Conservation (phyloP, 2,888 invertebrate genomes). For the Ptycholaimellus sp. region DNA sequence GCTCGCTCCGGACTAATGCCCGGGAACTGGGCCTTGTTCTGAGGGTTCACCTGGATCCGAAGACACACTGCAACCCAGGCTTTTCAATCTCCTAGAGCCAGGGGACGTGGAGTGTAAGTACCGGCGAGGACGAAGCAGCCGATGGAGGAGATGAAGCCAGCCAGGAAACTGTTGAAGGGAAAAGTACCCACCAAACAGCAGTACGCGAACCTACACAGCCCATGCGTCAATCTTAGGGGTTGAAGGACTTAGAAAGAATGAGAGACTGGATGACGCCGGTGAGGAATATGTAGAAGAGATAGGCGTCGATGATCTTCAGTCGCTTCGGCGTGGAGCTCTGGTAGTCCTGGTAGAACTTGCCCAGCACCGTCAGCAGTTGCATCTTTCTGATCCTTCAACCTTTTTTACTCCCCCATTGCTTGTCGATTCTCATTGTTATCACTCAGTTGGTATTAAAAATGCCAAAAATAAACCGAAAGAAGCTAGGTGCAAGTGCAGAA, state of each 20-base stretch:
- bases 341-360: slow-evolving; percentile 59
- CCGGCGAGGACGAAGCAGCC: slow-evolving; percentile 87
- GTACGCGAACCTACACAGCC: slow-evolving; percentile 45
- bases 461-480: too few species aligned
- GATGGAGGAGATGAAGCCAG: slow-evolving; percentile 90
- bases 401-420: slow-evolving; percentile 10
- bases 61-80: slow-evolving; percentile 59
- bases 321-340: slow-evolving; percentile 61
- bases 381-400: too few species aligned
- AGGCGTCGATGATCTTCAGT: slow-evolving; percentile 84
- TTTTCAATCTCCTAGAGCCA: too few species aligned
- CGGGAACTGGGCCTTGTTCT: slow-evolving; percentile 70
- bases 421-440: slow-evolving; percentile 6
- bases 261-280: slow-evolving; percentile 51
- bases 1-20: slow-evolving; percentile 71
- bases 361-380: too few species aligned
- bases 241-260: slow-evolving; percentile 13
- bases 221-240: background rate
- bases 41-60: slow-evolving; percentile 83
- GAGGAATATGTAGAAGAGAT: slow-evolving; percentile 68
- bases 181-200: slow-evolving; percentile 93
- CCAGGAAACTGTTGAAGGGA: slow-evolving; percentile 98
- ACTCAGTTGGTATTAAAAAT: too few species aligned
- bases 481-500: too few species aligned
- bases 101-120: too few species aligned